Evolutionary conservation across 2,797 vertebrate species (phyloP), one percentile per base, ranked within the genome.

Genomic region (Crax fasciolata): DNA sequence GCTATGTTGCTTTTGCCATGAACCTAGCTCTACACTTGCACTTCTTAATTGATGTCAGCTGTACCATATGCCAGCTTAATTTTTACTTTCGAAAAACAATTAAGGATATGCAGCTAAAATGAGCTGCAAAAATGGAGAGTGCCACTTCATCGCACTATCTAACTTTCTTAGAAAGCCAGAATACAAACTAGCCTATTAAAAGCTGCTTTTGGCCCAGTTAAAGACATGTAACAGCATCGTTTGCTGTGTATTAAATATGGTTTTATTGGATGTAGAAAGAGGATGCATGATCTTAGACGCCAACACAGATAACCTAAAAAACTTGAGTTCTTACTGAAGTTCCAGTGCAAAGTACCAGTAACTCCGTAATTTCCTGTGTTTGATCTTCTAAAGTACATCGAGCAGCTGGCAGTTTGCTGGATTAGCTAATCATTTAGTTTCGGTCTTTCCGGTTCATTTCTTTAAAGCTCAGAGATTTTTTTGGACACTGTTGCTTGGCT

Each of bases 381-480:
- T 96, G 92, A 87, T 95, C 86, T 89, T 48, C 35, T 84, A 14
- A 80, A 89, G 84, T n/a, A 55, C 65, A 27, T 30, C 0, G 1
- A 43, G 88, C 59, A 55, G 63, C 81, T 96, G 82, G 90, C 90
- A 80, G 30, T 95, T 85, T 83, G 87, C 88, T 94, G 94, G 81
- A 83, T 92, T 91, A 91, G 76, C 83, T 96, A 83, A 84, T 91
- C 77, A 6, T 91, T 96, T 90, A 43, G 35, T 86, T 90, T 75
- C 62, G 10, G 10, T 32, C 23, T 86, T 96, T 96, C 82, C 18
- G 28, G 81, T 93, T 83, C 63, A 4, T 90, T 93, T 89, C 5
- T 13, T 94, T 92, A 84, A 76, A 77, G 46, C 80, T 23, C 75
- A 43, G 68, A 74, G 83, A 54, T n/a, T 51, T 92, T 63, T 87